phyloP scores from a whole-genome alignment of 2,888 invertebrate genomes.

The Boloria euphrosyne region DNA sequence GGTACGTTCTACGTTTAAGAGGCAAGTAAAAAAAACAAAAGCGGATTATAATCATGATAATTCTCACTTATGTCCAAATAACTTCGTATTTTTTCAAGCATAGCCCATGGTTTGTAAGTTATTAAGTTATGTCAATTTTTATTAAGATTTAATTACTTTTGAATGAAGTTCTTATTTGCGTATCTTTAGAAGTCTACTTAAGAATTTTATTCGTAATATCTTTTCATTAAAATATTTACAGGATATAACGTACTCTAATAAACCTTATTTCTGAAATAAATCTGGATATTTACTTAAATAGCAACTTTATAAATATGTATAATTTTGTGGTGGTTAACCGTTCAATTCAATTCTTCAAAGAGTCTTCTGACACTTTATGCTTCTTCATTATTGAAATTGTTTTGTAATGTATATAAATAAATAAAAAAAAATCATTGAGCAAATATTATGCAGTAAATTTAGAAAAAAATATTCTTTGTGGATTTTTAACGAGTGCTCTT shows the following conservation, averaged over 20 bases:
- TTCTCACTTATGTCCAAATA: conserved; percentile 79
- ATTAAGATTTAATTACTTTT: conserved; percentile 15
- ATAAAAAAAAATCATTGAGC: not conserved
- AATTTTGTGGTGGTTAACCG: too few species aligned
- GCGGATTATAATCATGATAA: conserved; percentile 58
- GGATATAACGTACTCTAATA: too few species aligned
- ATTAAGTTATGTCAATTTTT: not conserved
- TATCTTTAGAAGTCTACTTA: too few species aligned
- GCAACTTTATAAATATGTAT: too few species aligned
- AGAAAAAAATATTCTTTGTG: not conserved
- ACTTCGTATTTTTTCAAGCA: conserved; percentile 26
- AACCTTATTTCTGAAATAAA: too few species aligned
- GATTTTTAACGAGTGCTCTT: conserved; percentile 41
- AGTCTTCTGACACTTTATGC: too few species aligned
- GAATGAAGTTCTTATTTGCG: not conserved
- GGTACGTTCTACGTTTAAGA: not conserved
- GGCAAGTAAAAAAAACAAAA: not conserved
- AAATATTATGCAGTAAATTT: not conserved
- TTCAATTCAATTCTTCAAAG: too few species aligned
- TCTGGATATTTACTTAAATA: too few species aligned
- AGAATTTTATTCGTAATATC: too few species aligned
- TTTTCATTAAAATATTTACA: too few species aligned
- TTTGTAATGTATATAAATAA: too few species aligned
- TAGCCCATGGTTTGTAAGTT: not conserved
- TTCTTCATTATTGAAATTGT: too few species aligned